Percentiles rank a stretch among this genome's conserved stretches.
Conservation (phyloP, 2,113 vertebrate species). For the Paedocypris sp. region DNA sequence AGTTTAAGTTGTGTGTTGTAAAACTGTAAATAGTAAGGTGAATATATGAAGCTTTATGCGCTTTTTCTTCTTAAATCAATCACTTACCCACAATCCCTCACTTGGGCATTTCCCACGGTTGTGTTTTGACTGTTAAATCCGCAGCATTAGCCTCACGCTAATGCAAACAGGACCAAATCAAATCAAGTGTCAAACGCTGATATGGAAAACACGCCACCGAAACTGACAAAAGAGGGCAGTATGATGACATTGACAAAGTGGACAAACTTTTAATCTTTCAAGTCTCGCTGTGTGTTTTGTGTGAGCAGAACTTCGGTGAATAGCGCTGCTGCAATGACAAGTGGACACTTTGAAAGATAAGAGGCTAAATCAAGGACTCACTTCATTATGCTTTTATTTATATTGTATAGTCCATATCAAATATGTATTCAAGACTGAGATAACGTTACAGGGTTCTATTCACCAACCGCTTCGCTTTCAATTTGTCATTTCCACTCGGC, state of each 20-base stretch:
- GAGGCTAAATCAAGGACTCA: conserved; percentile 10
- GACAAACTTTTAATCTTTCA: conserved; percentile 50
- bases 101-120: no score
- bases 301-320: conserved; percentile 22
- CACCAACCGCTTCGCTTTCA: not conserved
- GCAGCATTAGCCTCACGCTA: conserved; percentile 4
- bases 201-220: conserved; percentile 29
- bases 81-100: no score
- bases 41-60: no score
- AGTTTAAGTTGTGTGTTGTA: no score
- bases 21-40: no score
- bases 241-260: conserved; percentile 62
- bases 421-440: not conserved
- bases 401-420: not conserved
- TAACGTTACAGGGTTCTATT: not conserved
- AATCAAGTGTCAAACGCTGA: conserved; percentile 32
- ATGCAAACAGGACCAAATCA: conserved; percentile 27
- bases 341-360: conserved; percentile 1
- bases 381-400: not conserved
- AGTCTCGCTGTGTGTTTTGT: conserved; percentile 19
- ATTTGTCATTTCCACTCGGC: not conserved
- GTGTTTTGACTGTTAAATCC: no score
- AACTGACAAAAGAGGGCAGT: conserved; percentile 69
- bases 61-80: no score
- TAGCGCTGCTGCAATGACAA: not conserved